These are phyloP conservation scores for Stichopus chloronotus DNA, from an alignment of 35 echinoderm and acorn worm species.

Conservation along the genomic window DNA sequence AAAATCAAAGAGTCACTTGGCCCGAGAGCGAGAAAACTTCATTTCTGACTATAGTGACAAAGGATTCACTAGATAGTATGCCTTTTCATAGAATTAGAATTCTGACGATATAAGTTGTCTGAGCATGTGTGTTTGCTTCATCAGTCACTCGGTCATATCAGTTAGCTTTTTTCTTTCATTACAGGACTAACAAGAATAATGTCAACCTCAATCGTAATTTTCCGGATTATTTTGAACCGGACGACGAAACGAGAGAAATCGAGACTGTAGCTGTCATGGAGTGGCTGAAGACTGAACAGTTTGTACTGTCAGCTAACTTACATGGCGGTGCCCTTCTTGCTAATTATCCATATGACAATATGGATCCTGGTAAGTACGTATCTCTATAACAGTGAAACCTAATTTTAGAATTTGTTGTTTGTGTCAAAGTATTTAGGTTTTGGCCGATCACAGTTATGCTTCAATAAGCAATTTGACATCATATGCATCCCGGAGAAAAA, in stretches of 20 bases:
- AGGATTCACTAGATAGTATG: no score
- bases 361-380: constrained; percentile 61
- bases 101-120: no score
- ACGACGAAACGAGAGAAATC: constrained; percentile 38
- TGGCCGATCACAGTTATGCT: no score
- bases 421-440: background rate
- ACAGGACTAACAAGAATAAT: constrained; percentile 44
- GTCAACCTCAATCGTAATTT: constrained; percentile 89
- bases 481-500: no score
- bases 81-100: no score
- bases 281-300: constrained; percentile 69
- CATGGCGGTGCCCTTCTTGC: constrained; percentile 86
- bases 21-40: no score
- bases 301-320: constrained; percentile 87
- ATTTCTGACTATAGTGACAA: no score
- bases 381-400: background rate
- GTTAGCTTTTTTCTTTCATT: no score
- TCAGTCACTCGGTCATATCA: no score
- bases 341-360: constrained; percentile 83
- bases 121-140: no score
- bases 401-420: background rate
- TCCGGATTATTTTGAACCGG: constrained; percentile 85
- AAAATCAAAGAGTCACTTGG: no score
- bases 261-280: constrained; percentile 81
- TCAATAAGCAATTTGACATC: no score